These are phyloP conservation scores for Coilia nasus DNA, from an alignment of 2,797 vertebrate genomes.

Conservation along the genomic window DNA sequence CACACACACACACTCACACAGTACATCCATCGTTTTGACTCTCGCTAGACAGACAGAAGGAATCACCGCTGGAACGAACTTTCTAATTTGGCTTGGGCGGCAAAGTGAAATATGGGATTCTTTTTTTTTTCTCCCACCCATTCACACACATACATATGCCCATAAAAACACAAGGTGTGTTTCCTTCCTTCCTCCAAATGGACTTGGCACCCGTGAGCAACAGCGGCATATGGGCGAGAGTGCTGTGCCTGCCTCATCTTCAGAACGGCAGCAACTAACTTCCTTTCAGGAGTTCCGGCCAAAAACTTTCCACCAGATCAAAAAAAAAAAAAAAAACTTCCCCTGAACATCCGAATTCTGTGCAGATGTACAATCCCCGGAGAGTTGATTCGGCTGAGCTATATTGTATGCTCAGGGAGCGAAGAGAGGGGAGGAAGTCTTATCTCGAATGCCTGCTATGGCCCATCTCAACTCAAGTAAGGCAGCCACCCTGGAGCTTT, in stretches of 20 bases:
- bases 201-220: constrained; percentile 43
- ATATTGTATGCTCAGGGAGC: neutral
- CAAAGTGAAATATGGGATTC: too few relatives aligned
- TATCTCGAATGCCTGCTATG: neutral
- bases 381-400: neutral
- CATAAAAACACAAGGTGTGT: neutral
- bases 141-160: too few relatives aligned
- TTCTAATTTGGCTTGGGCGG: too few relatives aligned
- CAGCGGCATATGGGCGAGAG: constrained; percentile 51
- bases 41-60: too few relatives aligned
- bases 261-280: neutral
- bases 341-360: too few relatives aligned
- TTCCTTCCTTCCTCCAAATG: constrained; percentile 22
- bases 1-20: too few relatives aligned
- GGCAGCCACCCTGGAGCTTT: neutral
- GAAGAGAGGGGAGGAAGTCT: neutral
- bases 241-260: constrained; percentile 22
- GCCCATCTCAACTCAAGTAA: neutral
- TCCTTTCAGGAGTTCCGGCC: too few relatives aligned
- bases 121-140: too few relatives aligned
- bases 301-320: too few relatives aligned
- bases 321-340: too few relatives aligned
- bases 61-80: too few relatives aligned
- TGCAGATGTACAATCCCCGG: neutral
- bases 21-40: too few relatives aligned